Percentiles rank a stretch among this genome's conserved stretches.
Evolutionary conservation across 2,797 vertebrate species (phyloP).

Genomic region (Spinus pinus): DNA sequence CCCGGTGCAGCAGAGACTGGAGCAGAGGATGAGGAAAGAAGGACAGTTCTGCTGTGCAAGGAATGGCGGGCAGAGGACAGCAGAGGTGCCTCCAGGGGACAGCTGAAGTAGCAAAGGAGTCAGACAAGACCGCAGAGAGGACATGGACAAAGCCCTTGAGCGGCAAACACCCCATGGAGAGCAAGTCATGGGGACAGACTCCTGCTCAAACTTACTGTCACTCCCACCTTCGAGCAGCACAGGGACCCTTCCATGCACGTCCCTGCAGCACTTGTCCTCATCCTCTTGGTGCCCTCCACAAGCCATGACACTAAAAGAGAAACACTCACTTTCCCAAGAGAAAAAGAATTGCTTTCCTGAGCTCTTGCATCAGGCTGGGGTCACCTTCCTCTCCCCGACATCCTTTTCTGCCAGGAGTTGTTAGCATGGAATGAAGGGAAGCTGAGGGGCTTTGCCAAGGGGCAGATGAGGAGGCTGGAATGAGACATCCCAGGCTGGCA

Average conservation of each 20-base stretch:
- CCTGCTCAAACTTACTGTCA: not conserved
- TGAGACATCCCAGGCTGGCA: fast-evolving
- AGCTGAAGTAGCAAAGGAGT: not conserved
- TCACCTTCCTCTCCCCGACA: fast-evolving
- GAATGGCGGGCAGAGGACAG: not conserved
- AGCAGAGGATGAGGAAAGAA: not conserved
- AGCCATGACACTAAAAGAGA: not conserved
- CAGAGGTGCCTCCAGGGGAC: not conserved
- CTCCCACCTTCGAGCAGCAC: fast-evolving
- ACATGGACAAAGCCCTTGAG: not conserved
- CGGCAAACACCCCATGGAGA: not conserved
- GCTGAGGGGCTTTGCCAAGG: not conserved
- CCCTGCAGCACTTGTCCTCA: not conserved
- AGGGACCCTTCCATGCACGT: fast-evolving
- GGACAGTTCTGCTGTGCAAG: not conserved
- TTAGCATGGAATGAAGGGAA: not conserved
- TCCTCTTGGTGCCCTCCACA: not conserved
- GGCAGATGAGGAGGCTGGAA: not conserved
- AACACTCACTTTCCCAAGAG: not conserved
- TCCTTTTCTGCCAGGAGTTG: not conserved
- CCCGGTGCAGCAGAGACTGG: not conserved
- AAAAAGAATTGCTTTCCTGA: not conserved
- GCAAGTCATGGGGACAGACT: not conserved
- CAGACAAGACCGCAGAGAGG: not conserved
- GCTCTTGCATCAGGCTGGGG: not conserved